phyloP scores from a whole-genome alignment of 2,888 invertebrate species.

The Spisula subtruncata region DNA sequence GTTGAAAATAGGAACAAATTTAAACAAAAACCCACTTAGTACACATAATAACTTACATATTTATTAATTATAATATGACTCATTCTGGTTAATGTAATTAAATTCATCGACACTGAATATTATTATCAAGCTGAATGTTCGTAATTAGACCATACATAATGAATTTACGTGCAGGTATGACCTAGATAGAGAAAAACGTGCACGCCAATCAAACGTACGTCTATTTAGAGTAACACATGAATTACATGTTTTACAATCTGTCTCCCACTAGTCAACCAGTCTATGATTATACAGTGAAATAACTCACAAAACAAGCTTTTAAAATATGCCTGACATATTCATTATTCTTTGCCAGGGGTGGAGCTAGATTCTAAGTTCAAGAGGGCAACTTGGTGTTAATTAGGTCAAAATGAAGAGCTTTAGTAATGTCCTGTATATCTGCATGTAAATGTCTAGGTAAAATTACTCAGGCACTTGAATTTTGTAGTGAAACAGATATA shows the following conservation, averaged over 20 bases:
- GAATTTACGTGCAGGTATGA: slow-evolving; percentile 24
- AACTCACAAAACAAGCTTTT: slow-evolving; percentile 26
- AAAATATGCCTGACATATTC: slow-evolving; percentile 9
- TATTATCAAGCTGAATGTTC: background rate
- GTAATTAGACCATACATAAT: background rate
- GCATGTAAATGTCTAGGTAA: too few relatives aligned
- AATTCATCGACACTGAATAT: background rate
- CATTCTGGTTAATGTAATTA: background rate
- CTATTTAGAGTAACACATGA: slow-evolving; percentile 40
- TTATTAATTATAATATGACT: background rate
- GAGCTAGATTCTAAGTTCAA: slow-evolving; percentile 1
- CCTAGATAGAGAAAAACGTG: slow-evolving; percentile 38
- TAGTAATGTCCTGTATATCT: background rate
- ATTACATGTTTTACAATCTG: slow-evolving; percentile 39
- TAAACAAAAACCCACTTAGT: too few relatives aligned
- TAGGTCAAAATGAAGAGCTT: background rate
- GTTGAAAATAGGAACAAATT: too few relatives aligned
- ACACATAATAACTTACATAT: too few relatives aligned
- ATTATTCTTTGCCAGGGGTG: slow-evolving; percentile 16
- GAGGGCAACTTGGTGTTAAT: background rate
- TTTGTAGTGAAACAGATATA: too few relatives aligned
- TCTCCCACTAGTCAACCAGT: slow-evolving; percentile 24
- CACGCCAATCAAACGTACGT: slow-evolving; percentile 27
- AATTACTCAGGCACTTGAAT: too few relatives aligned
- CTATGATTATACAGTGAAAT: slow-evolving; percentile 33